Evolutionary conservation across 2,797 vertebrate genomes (phyloP).

Genomic region (Crenichthys baileyi): DNA sequence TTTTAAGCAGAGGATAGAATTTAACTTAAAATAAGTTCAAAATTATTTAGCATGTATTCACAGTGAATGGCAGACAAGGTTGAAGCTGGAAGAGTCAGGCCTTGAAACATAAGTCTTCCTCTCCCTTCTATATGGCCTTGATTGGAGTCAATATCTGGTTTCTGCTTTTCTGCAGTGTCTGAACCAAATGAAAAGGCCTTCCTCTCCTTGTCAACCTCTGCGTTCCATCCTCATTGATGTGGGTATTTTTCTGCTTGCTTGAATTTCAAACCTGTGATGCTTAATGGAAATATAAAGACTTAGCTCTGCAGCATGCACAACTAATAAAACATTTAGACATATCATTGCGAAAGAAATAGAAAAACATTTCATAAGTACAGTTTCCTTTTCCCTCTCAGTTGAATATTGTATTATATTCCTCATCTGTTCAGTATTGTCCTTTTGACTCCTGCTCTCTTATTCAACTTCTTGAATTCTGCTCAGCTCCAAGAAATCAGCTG

Average conservation of each 20-base stretch:
- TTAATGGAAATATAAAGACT: slow-evolving; percentile 6
- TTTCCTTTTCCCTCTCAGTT: slow-evolving; percentile 14
- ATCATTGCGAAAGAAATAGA: slow-evolving; percentile 6
- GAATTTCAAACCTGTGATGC: slow-evolving; percentile 39
- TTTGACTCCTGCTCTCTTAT: slow-evolving; percentile 28
- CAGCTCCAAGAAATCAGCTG: slow-evolving; percentile 19
- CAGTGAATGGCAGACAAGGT: slow-evolving; percentile 40
- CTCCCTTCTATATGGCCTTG: slow-evolving; percentile 28
- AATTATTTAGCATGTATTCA: slow-evolving; percentile 19
- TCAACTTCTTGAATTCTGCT: slow-evolving; percentile 25
- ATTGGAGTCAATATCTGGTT: slow-evolving; percentile 59
- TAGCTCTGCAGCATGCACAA: slow-evolving; percentile 1
- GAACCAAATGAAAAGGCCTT: slow-evolving; percentile 46
- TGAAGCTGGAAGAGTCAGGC: slow-evolving; percentile 30
- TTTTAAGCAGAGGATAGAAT: slow-evolving; percentile 38
- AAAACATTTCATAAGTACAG: slow-evolving; percentile 13
- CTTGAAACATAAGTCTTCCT: slow-evolving; percentile 30
- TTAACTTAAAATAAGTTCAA: slow-evolving; percentile 19
- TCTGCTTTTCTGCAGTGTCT: slow-evolving; percentile 34
- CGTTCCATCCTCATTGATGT: slow-evolving; percentile 54
- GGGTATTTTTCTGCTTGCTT: slow-evolving; percentile 52
- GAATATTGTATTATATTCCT: slow-evolving; percentile 28
- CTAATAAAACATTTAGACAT: slow-evolving; percentile 13
- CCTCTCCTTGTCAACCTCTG: slow-evolving; percentile 56
- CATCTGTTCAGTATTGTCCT: slow-evolving; percentile 48